Evolutionary conservation across 2,888 invertebrate genomes (phyloP).

Genomic region (Nomada ferruginata): DNA sequence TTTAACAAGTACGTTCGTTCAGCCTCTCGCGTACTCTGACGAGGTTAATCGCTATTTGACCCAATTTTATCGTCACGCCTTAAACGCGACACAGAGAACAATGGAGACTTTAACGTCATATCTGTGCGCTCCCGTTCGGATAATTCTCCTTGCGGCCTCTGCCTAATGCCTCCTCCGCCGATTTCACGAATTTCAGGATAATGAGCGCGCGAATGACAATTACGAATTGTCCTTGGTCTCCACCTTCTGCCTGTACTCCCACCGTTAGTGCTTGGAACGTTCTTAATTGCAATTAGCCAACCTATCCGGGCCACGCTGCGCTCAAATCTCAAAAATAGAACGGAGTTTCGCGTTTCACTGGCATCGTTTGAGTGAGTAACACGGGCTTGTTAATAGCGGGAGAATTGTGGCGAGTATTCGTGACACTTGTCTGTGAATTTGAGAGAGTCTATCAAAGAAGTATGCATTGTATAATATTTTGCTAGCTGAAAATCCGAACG

Average conservation of each 20-base stretch:
- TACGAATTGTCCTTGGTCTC: conserved; percentile 63
- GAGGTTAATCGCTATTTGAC: conserved; percentile 83
- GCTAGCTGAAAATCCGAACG: too few relatives aligned
- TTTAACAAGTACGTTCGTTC: conserved; percentile 67
- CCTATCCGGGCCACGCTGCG: conserved; percentile 19
- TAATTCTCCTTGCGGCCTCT: conserved; percentile 56
- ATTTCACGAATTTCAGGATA: conserved; percentile 65
- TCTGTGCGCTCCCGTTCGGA: conserved; percentile 58
- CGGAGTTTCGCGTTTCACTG: too few relatives aligned
- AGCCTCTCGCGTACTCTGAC: conserved; percentile 69
- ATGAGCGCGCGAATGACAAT: conserved; percentile 69
- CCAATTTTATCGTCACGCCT: conserved; percentile 81
- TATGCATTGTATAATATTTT: too few relatives aligned
- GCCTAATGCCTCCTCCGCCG: conserved; percentile 46
- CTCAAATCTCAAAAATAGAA: conserved; percentile 20
- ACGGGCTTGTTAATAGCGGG: background rate
- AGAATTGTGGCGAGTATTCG: background rate
- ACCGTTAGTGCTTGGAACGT: conserved; percentile 23
- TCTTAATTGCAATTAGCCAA: conserved; percentile 71
- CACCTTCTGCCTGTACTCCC: conserved; percentile 59
- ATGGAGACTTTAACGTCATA: conserved; percentile 76
- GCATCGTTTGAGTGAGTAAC: background rate
- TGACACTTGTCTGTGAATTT: background rate
- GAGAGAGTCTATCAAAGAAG: too few relatives aligned
- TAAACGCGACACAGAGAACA: conserved; percentile 79